phyloP scores from a whole-genome alignment of 2,797 vertebrate genomes.

The Betta splendens region DNA sequence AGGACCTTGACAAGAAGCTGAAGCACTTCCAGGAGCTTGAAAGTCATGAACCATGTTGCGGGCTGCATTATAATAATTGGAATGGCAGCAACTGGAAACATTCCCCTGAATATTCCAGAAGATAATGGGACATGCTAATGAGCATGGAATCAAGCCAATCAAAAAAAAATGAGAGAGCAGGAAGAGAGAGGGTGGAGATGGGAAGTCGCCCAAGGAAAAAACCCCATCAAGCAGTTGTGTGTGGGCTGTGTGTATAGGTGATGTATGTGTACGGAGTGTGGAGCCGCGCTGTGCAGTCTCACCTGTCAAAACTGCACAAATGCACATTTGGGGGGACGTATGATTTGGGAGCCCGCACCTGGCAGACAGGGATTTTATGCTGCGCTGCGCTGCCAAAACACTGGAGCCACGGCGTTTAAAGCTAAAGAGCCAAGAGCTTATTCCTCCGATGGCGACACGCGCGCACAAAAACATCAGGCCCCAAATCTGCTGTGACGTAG shows the following conservation, averaged over 20 bases:
- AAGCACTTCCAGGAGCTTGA: constrained; percentile 84
- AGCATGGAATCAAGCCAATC: constrained; percentile 82
- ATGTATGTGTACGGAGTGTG: constrained; percentile 40
- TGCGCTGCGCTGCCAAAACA: constrained; percentile 58
- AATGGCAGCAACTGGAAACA: constrained; percentile 81
- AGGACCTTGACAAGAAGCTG: constrained; percentile 82
- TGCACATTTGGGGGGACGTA: constrained; percentile 63
- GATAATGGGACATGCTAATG: constrained; percentile 86
- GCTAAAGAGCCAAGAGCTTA: constrained; percentile 43
- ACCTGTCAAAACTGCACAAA: constrained; percentile 71
- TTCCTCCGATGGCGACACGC: constrained; percentile 48
- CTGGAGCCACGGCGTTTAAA: constrained; percentile 65
- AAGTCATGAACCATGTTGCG: constrained; percentile 83
- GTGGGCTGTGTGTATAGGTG: constrained; percentile 34
- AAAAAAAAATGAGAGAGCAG: constrained; percentile 54
- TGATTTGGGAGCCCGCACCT: constrained; percentile 76
- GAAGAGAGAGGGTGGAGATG: constrained; percentile 48
- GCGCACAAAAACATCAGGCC: constrained; percentile 34
- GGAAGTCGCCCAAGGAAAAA: constrained; percentile 43
- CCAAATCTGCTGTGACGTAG: constrained; percentile 58
- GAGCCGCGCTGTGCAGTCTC: constrained; percentile 38
- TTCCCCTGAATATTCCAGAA: constrained; percentile 79
- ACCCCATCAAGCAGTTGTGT: constrained; percentile 13
- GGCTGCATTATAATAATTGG: constrained; percentile 84
- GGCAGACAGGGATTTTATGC: constrained; percentile 68